Evolutionary conservation across 1,140 invertebrate genomes (phyloP).

Genomic region (Drosophila simulans): DNA sequence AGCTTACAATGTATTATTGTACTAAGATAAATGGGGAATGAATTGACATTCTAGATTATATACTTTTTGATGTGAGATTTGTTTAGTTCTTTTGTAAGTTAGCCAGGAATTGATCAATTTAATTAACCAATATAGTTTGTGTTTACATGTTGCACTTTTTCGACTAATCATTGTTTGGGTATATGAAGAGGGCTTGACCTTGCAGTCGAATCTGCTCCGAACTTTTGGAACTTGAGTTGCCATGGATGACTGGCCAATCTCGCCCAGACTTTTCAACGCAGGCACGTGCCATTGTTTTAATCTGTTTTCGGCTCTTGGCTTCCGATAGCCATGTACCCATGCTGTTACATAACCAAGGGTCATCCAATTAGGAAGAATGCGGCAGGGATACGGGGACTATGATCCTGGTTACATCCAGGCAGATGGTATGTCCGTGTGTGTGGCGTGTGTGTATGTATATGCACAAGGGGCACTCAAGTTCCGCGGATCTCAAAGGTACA

Average conservation of each 20-base stretch:
- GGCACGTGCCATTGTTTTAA: slow-evolving; percentile 29
- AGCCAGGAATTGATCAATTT: background rate
- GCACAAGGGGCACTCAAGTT: slow-evolving; percentile 13
- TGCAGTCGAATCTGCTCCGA: background rate
- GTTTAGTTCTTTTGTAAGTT: too few species aligned
- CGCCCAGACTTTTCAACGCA: slow-evolving; percentile 13
- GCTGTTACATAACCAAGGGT: slow-evolving; percentile 27
- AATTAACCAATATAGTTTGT: background rate
- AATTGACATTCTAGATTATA: too few species aligned
- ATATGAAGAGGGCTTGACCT: slow-evolving; percentile 12
- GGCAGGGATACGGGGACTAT: slow-evolving; percentile 7
- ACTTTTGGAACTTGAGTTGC: background rate
- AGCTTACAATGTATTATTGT: too few species aligned
- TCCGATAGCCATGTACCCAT: slow-evolving; percentile 11
- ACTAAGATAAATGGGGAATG: too few species aligned
- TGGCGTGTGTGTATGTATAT: slow-evolving; percentile 12
- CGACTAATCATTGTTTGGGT: background rate
- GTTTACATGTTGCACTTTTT: background rate
- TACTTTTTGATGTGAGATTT: too few species aligned
- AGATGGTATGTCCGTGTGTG: background rate
- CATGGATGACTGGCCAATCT: slow-evolving; percentile 30
- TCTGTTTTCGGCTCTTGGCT: slow-evolving; percentile 18
- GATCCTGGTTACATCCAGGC: background rate
- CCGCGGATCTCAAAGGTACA: slow-evolving; percentile 1
- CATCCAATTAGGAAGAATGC: background rate